Evolutionary conservation across 1,140 invertebrate species (phyloP), one percentile per base, ranked within the genome.

Genomic region (Drosophila sproati): DNA sequence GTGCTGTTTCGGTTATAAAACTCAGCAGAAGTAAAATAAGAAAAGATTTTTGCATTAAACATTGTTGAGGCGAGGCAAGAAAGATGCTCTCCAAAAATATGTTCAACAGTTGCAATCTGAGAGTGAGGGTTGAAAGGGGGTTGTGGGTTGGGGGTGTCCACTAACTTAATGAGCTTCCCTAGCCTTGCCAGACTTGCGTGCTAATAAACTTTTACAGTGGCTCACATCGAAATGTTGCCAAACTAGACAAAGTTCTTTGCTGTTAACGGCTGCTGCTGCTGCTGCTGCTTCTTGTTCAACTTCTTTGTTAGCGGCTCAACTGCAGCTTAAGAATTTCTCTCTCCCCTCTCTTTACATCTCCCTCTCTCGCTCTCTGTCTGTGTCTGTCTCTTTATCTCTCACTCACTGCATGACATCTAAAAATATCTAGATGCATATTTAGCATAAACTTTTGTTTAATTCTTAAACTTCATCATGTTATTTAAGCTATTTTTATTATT

Each of bases 1-100:
- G 52, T 63, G 37, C 29, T 43, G 32, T 8, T 43, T 5, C 39
- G 48, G 62, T 4, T 73, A 37, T 56, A 69, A 69, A 70, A 70
- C 31, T 72, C 5, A 34, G 4, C 34, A 20, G 20, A 20, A 20
- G 34, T 37, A 31, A 43, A 57, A 43, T 29, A 28, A 20, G 3
- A 54, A 12, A n/a, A 37, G n/a, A 34, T 67, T 77, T 87, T 88
- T 82, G 83, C 83, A 87, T 87, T 80, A 73, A 73, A 88, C 83
- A 82, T 82, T 82, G 72, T 80, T 69, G 51, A 35, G 34, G 73
- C 51, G 10, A 34, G 34, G 41, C 39, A 39, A 39, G 60, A 7
- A 37, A 54, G 39, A 60, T 52, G 48, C 63, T 68, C 63, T 73
- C 71, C 71, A 66, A 73, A 69, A 67, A 37, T 67, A 28, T 66